Percentiles rank a stretch among this genome's conserved stretches.
These are phyloP conservation scores for Siderastrea radians DNA, from an alignment of 92 coral and sea anemone genomes.

Conservation along the genomic window DNA sequence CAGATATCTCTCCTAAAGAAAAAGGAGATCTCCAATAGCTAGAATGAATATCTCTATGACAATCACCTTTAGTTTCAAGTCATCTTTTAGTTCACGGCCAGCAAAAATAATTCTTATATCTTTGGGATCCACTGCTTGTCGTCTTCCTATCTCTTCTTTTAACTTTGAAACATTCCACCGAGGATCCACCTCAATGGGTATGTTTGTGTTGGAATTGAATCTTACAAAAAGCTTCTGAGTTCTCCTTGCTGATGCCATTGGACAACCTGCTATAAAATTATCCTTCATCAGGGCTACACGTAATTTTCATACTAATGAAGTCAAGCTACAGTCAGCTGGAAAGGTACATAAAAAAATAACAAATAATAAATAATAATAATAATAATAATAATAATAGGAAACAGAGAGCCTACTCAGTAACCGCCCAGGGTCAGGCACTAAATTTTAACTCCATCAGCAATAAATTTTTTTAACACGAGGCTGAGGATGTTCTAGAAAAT, in stretches of 20 bases:
- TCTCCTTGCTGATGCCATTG: slow-evolving; percentile 30
- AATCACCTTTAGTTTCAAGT: slow-evolving; percentile 69
- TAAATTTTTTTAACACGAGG: slow-evolving; percentile 23
- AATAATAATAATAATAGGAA: too few relatives aligned
- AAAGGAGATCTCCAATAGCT: too few relatives aligned
- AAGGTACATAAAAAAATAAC: too few relatives aligned
- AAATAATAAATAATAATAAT: too few relatives aligned
- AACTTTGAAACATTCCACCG: slow-evolving; percentile 79
- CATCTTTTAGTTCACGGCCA: slow-evolving; percentile 89
- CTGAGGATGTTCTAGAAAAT: not conserved
- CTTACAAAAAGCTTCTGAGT: slow-evolving; percentile 76
- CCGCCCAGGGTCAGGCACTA: slow-evolving; percentile 12
- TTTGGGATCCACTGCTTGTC: slow-evolving; percentile 74
- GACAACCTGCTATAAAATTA: too few relatives aligned
- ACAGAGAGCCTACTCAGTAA: too few relatives aligned
- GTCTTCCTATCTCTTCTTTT: slow-evolving; percentile 82
- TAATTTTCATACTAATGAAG: too few relatives aligned
- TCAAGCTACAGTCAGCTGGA: too few relatives aligned
- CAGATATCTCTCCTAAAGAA: too few relatives aligned
- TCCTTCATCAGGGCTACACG: too few relatives aligned
- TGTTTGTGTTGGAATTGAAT: slow-evolving; percentile 81
- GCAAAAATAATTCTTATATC: slow-evolving; percentile 95
- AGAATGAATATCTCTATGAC: too few relatives aligned
- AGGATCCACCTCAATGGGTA: slow-evolving; percentile 78
- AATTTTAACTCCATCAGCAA: slow-evolving; percentile 15